phyloP scores from a whole-genome alignment of 2,113 vertebrate genomes.

The Serilophus lunatus region DNA sequence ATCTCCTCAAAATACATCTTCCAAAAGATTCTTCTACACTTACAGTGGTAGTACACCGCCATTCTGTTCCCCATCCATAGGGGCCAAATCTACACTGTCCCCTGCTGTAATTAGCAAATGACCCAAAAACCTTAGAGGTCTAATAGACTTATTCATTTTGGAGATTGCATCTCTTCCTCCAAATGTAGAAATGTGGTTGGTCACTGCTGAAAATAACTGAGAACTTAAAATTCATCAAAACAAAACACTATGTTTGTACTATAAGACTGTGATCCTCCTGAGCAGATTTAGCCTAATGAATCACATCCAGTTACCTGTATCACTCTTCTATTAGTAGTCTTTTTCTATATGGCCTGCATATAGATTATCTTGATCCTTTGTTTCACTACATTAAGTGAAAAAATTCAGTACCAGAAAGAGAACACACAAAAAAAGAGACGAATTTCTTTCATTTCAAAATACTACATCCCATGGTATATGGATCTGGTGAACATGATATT shows the following conservation, averaged over 20 bases:
- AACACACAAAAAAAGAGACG: background rate
- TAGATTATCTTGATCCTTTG: background rate
- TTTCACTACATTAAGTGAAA: background rate
- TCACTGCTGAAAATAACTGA: background rate
- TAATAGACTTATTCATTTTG: background rate
- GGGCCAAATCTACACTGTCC: background rate
- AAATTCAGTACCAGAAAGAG: background rate
- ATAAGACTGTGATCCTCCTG: background rate
- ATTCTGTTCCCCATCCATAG: background rate
- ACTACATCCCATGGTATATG: background rate
- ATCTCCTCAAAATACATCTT: no score
- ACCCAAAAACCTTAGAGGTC: background rate
- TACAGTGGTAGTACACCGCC: background rate
- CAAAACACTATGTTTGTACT: background rate
- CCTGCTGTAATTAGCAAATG: background rate
- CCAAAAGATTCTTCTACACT: no score
- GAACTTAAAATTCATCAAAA: background rate
- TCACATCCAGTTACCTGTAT: background rate
- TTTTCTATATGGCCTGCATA: background rate
- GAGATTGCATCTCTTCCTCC: background rate
- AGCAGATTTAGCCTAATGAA: background rate
- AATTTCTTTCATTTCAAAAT: background rate
- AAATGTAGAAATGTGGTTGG: background rate
- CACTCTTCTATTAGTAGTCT: background rate
- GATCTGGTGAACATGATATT: background rate